Evolutionary conservation across 1,140 invertebrate species (phyloP).

Genomic region (Meloidogyne floridensis): DNA sequence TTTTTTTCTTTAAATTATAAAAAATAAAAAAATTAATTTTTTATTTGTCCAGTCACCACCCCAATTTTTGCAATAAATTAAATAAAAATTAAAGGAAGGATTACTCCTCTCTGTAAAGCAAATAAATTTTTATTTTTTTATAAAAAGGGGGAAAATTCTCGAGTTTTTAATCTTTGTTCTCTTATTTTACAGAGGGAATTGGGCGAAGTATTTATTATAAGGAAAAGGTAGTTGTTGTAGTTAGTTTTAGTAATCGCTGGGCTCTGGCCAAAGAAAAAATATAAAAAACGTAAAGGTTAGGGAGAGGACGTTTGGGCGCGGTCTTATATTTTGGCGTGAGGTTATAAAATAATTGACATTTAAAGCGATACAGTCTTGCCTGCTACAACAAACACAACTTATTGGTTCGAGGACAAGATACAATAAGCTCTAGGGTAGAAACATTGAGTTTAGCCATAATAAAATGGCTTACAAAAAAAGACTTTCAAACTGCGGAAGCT

Average conservation of each 20-base stretch:
- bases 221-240: background rate
- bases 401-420: too few relatives aligned
- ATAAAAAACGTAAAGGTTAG: background rate
- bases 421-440: too few relatives aligned
- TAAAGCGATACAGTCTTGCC: too few relatives aligned
- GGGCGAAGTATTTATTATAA: slow-evolving; percentile 8
- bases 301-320: too few relatives aligned
- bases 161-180: background rate
- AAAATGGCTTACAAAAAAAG: too few relatives aligned
- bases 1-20: background rate
- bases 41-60: background rate
- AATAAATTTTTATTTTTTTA: background rate
- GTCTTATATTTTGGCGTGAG: too few relatives aligned
- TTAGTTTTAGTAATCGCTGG: background rate
- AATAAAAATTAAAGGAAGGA: background rate
- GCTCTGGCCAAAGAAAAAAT: background rate
- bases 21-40: background rate
- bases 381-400: too few relatives aligned
- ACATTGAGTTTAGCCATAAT: too few relatives aligned
- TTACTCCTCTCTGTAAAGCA: background rate
- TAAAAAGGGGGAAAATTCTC: background rate
- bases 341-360: too few relatives aligned
- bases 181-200: background rate
- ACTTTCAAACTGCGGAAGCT: too few relatives aligned
- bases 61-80: background rate